Conservation (phyloP, 1,140 invertebrate genomes). For the Conus betulinus region DNA sequence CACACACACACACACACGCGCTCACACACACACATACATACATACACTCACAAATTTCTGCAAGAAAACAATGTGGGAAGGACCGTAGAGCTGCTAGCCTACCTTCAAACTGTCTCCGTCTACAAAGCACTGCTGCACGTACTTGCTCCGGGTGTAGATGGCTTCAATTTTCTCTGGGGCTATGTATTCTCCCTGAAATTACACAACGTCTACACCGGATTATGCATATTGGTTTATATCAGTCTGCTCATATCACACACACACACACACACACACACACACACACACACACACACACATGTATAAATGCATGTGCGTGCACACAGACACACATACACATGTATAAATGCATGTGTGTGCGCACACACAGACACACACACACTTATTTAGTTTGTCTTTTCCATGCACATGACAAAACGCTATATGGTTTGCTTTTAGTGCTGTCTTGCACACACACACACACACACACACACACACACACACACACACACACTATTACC, state of each 20-base stretch:
- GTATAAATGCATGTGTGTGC: background rate
- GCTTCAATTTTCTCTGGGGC: slow-evolving; percentile 99
- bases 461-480: too few species aligned
- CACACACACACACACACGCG: background rate
- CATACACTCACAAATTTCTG: background rate
- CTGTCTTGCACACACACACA: too few species aligned
- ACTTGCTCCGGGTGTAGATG: slow-evolving; percentile 93
- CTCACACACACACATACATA: too few species aligned
- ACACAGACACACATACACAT: background rate
- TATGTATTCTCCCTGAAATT: slow-evolving; percentile 92
- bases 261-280: background rate
- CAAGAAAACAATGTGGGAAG: background rate
- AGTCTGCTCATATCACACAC: background rate
- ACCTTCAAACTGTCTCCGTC: slow-evolving; percentile 95
- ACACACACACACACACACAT: slow-evolving; percentile 1
- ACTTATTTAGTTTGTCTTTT: too few species aligned
- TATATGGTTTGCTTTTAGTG: too few species aligned
- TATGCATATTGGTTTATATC: background rate
- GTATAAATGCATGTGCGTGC: background rate
- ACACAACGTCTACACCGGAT: background rate
- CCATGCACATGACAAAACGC: too few species aligned
- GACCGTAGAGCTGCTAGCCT: slow-evolving; percentile 56
- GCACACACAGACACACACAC: too few species aligned
- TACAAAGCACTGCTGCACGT: slow-evolving; percentile 96
- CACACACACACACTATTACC: too few species aligned